Evolutionary conservation across 2,797 vertebrate species (phyloP), one percentile per base, ranked within the genome.

Genomic region (Helarctos malayanus): DNA sequence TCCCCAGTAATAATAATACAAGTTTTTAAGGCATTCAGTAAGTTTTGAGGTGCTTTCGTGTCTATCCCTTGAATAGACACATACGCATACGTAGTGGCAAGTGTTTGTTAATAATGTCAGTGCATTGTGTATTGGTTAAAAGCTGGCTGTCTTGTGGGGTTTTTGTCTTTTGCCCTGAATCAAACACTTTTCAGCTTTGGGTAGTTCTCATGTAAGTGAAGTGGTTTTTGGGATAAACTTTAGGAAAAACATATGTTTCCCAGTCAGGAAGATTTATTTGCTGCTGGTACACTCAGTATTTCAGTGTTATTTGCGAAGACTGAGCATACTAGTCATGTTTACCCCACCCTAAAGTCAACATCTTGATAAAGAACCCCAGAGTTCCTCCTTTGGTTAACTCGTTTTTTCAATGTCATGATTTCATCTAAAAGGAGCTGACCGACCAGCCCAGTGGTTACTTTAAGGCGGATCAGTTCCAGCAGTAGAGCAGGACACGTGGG

Each of bases 121-220:
- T 61, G 73, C 80, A 65, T 29, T 80, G 7, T 78, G 4, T 85
- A 38, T 82, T 94, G 57, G 7, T 83, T 95, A 35, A 92, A 89
- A 96, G 82, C 45, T 85, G 47, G 27, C 41, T 79, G 0, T 89
- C 21, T 93, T 83, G 41, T 47, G 18, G 63, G 13, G 5, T 9
- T 88, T 73, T 91, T 90, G 13, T 95, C 38, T 92, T 89, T 85
- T 89, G 49, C 11, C 68, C 65, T 92, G 52, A 80, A 84, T 88
- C 38, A 83, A 93, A 82, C 19, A 82, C 79, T 96, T 84, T 87
- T 78, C 41, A 61, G 32, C 68, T 90, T 86, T 94, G 54, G 54
- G 45, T 93, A 75, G 49, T 29, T 93, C 27, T 89, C 52, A n/a
- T 78, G 0, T 71, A 87, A 91, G 59, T 78, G 7, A 25, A 85